Evolutionary conservation across 2,888 invertebrate species (phyloP).

Genomic region (Esperia sulphurella): DNA sequence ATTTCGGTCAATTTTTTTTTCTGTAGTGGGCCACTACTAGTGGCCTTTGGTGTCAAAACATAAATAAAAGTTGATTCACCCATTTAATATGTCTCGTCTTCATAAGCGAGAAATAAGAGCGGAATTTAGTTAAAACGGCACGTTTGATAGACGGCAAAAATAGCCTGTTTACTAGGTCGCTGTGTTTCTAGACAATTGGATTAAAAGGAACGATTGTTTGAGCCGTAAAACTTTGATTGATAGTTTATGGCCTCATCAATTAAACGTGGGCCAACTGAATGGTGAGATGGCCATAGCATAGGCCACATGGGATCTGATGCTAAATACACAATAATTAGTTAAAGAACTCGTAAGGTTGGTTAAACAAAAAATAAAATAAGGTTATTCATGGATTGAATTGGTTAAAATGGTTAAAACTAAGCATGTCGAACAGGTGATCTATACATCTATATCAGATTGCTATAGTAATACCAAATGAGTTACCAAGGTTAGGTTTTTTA

Average conservation of each 20-base stretch:
- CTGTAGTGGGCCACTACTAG: no score
- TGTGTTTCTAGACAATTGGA: constrained; percentile 54
- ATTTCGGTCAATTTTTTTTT: no score
- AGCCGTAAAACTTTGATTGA: constrained; percentile 72
- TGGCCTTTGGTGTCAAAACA: no score
- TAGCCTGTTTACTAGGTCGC: constrained; percentile 38
- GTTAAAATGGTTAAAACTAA: no score
- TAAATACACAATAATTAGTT: neutral
- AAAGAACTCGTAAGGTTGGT: no score
- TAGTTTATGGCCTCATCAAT: constrained; percentile 70
- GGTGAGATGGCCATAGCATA: constrained; percentile 29
- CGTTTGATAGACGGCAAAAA: constrained; percentile 15
- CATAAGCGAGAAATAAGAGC: neutral
- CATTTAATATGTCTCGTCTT: neutral
- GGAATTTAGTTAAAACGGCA: neutral
- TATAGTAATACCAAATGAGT: no score
- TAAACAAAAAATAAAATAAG: no score
- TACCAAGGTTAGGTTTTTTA: no score
- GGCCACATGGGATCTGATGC: neutral
- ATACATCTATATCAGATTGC: no score
- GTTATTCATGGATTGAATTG: no score
- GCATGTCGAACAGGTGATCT: no score
- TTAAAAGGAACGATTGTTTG: constrained; percentile 61
- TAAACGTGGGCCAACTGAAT: constrained; percentile 52
- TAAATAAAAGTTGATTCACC: no score